phyloP scores from a whole-genome alignment of 2,797 vertebrate genomes.

The Bradypodion pumilum region DNA sequence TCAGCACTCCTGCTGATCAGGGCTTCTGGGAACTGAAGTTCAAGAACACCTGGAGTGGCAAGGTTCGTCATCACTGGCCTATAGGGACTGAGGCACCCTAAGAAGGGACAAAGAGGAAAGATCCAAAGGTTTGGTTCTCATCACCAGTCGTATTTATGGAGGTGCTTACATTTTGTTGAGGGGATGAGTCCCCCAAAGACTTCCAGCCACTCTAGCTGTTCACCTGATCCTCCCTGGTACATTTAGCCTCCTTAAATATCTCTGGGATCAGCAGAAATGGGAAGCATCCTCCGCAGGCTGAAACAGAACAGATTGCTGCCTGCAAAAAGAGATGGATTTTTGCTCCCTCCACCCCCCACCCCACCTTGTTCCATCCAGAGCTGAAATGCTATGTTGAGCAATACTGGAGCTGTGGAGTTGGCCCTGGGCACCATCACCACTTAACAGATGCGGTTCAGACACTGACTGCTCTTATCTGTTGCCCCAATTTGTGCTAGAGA shows the following conservation, averaged over 20 bases:
- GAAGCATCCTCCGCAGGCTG: background rate
- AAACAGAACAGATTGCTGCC: background rate
- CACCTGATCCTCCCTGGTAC: no score
- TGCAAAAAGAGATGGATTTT: background rate
- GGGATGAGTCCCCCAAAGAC: background rate
- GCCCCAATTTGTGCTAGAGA: constrained; percentile 1
- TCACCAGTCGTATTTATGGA: background rate
- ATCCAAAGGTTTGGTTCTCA: background rate
- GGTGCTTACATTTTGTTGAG: background rate
- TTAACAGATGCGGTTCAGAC: constrained; percentile 25
- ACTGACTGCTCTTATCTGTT: background rate
- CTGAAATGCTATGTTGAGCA: background rate
- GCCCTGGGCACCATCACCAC: background rate
- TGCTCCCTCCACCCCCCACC: background rate
- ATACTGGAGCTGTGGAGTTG: background rate
- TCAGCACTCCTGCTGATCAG: no score
- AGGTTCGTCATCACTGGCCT: no score
- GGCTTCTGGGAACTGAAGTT: no score
- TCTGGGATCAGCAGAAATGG: background rate
- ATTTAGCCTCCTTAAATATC: background rate
- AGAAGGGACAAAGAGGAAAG: background rate
- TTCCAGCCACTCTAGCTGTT: background rate
- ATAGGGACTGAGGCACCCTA: background rate
- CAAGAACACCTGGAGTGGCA: no score
- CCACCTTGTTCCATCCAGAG: background rate